Conservation (phyloP, 2,888 invertebrate genomes). For the Quadriops clusia region DNA sequence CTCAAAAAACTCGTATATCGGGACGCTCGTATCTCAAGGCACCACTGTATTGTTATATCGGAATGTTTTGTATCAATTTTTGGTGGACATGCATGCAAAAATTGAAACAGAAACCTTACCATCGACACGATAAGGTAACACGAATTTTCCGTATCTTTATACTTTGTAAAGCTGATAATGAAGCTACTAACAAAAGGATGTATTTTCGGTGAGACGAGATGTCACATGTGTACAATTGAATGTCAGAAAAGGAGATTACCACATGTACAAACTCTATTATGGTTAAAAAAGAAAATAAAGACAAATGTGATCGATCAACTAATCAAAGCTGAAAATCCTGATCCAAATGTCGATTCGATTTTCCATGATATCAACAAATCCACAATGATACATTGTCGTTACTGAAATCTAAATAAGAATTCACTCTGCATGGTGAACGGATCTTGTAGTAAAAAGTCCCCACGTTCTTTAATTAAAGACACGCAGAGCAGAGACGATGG, state of each 20-base stretch:
- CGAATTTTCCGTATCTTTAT: constrained; percentile 20
- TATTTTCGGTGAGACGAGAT: constrained; percentile 12
- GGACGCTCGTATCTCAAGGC: no score
- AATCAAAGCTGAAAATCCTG: constrained; percentile 27
- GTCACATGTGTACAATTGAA: constrained; percentile 25
- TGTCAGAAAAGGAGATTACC: constrained; percentile 25
- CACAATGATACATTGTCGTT: constrained; percentile 34
- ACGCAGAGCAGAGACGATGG: constrained; percentile 19
- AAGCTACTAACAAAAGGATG: constrained; percentile 13
- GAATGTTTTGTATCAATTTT: constrained; percentile 25
- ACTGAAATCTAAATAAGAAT: no score
- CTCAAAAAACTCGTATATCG: no score
- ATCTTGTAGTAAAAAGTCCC: constrained; percentile 25
- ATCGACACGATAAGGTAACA: constrained; percentile 22
- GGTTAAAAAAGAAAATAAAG: constrained; percentile 21
- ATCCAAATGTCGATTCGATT: constrained; percentile 25
- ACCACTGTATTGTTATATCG: constrained; percentile 25
- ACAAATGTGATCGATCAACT: constrained; percentile 26
- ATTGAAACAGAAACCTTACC: constrained; percentile 24
- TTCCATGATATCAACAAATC: constrained; percentile 21
- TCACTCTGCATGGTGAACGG: no score
- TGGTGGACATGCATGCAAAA: constrained; percentile 33
- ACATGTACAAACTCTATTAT: constrained; percentile 25
- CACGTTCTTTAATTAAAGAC: constrained; percentile 11
- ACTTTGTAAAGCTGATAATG: constrained; percentile 20